These are phyloP conservation scores for Ageneiosus marmoratus DNA, from an alignment of 2,113 vertebrate species.

Conservation along the genomic window DNA sequence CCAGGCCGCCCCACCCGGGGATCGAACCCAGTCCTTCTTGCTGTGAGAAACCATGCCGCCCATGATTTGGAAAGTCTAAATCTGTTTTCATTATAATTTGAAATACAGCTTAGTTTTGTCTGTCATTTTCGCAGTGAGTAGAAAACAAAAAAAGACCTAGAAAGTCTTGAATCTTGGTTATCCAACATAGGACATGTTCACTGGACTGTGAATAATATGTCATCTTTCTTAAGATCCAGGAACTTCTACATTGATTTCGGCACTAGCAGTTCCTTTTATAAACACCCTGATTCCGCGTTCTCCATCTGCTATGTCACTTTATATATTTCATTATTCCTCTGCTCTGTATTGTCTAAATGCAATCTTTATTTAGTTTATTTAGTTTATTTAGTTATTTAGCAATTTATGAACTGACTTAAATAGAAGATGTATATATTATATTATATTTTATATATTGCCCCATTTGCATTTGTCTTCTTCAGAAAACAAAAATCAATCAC, in stretches of 20 bases:
- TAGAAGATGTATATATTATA: background rate
- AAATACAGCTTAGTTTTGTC: background rate
- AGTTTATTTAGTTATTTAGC: too few species aligned
- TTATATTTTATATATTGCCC: background rate
- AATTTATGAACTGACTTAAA: background rate
- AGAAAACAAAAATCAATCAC: background rate
- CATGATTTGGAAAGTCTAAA: too few species aligned
- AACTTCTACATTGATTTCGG: conserved; percentile 4
- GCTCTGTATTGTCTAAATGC: background rate
- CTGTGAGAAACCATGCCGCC: too few species aligned
- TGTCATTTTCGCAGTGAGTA: background rate
- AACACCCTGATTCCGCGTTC: background rate
- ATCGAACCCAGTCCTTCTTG: too few species aligned
- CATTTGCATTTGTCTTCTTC: background rate
- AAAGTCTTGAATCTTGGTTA: conserved; percentile 15
- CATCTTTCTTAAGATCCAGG: background rate
- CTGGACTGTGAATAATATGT: background rate
- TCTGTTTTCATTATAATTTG: background rate
- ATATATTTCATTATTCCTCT: background rate
- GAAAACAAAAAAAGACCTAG: background rate
- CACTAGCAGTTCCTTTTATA: background rate
- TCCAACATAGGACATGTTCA: background rate
- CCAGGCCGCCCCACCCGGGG: too few species aligned
- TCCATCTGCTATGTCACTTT: background rate
- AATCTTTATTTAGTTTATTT: background rate